Conservation (phyloP, 2,797 vertebrate genomes). For the Ctenosaura bakeri region DNA sequence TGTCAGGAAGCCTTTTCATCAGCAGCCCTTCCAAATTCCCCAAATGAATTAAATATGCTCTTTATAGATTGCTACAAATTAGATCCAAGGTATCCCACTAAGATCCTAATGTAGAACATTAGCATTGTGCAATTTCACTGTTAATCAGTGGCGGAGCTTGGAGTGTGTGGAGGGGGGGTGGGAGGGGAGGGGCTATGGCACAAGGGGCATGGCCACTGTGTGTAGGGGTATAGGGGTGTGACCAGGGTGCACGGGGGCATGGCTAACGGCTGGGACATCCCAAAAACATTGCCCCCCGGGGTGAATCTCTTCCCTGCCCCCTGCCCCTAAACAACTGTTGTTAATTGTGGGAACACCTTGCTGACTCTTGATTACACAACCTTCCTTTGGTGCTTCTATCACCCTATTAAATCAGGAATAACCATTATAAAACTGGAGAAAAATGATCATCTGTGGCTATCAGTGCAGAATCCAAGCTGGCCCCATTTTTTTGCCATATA, state of each 20-base stretch:
- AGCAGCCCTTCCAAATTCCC: not conserved
- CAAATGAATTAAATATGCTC: not conserved
- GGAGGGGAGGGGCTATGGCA: too few relatives aligned
- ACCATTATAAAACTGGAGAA: not conserved
- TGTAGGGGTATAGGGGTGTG: too few relatives aligned
- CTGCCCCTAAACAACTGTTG: too few relatives aligned
- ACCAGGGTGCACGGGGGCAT: too few relatives aligned
- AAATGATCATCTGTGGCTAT: not conserved
- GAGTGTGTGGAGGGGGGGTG: too few relatives aligned
- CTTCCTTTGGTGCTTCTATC: not conserved
- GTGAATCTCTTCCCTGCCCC: too few relatives aligned
- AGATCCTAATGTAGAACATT: not conserved
- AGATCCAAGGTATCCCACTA: not conserved
- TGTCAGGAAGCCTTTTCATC: not conserved
- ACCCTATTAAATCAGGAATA: not conserved
- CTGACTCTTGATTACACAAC: not conserved
- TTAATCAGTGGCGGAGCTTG: not conserved
- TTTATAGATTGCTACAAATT: not conserved
- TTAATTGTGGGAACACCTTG: not conserved
- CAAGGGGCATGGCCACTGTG: too few relatives aligned
- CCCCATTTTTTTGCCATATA: not conserved
- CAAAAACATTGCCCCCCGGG: too few relatives aligned
- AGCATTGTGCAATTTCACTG: not conserved
- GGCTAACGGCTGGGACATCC: too few relatives aligned
- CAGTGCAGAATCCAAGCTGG: not conserved